Base-by-base conservation (phyloP, 2,888 invertebrate species). In the Cryptocephalus moraei region DNA sequence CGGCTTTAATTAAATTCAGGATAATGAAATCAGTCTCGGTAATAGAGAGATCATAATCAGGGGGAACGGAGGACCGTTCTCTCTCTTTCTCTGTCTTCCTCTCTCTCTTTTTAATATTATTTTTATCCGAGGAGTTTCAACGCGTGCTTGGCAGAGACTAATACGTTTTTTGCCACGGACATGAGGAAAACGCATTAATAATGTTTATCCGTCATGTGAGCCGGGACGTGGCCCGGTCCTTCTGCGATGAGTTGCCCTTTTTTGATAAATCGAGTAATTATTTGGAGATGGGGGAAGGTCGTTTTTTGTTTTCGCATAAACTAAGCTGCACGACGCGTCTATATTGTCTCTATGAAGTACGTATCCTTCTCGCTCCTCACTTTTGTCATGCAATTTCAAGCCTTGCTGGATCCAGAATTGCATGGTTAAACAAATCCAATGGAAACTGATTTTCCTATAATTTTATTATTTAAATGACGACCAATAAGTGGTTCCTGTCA, bases 181-280 rank as follows among this genome's bases (percentile, higher is more conserved):
- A 44, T 50, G 47, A 50, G 50, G 47, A 45, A 53, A 56, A 49
- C 39, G 46, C 49, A 54, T 54, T 54, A 54, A 56, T 56, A 51
- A 54, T 53, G 12, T 33, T 50, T 42, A 22, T 43, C 44, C 49
- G 51, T 44, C 52, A 51, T 22, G 22, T 22, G 22, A 22, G 22
- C 22, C 22, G 22, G 22, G 22, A 22, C 22, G 22, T 22, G 22
- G 22, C 6, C 48, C 49, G 49, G 51, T 50, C 48, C 51, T 51
- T 47, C 40, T 31, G 47, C 50, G 54, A 50, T 55, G 50, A 52
- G 53, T 53, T 50, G 54, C 22, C 49, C 47, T 57, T 56, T 55
- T 51, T 54, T 53, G 55, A 52, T 56, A 58, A 58, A 58, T 56
- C 50, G 56, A 49, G 55, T 56, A 58, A 58, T 58, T 58, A 58